Conservation (phyloP, 2,888 invertebrate genomes). For the Nesidiocoris tenuis region DNA sequence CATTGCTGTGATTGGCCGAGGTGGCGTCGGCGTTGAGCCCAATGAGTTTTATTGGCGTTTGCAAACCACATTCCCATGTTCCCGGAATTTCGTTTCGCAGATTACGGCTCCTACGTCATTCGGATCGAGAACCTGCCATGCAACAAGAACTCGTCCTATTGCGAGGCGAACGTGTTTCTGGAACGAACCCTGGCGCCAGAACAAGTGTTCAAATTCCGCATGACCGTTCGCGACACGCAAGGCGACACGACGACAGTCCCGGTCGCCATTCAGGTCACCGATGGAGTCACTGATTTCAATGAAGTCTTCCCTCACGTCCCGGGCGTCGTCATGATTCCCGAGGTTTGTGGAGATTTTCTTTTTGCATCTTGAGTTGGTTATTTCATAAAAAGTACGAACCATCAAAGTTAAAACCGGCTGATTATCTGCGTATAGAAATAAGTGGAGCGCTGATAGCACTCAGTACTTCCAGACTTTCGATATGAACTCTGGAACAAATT, state of each 20-base stretch:
- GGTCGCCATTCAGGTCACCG: slow-evolving; percentile 80
- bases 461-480: too few relatives aligned
- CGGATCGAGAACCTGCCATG: slow-evolving; percentile 79
- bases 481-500: too few relatives aligned
- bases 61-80: too few relatives aligned
- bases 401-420: too few relatives aligned
- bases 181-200: slow-evolving; percentile 74
- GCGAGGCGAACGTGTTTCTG: slow-evolving; percentile 83
- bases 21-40: too few relatives aligned
- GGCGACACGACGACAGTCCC: slow-evolving; percentile 73
- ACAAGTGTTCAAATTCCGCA: slow-evolving; percentile 79
- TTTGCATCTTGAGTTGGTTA: neutral
- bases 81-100: slow-evolving; percentile 54
- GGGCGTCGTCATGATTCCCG: slow-evolving; percentile 71
- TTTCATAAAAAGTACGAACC: too few relatives aligned
- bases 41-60: too few relatives aligned
- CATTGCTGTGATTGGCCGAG: too few relatives aligned
- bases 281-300: slow-evolving; percentile 79
- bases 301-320: slow-evolving; percentile 80
- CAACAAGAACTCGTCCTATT: slow-evolving; percentile 81
- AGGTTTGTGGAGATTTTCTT: slow-evolving; percentile 58
- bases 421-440: too few relatives aligned
- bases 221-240: slow-evolving; percentile 70
- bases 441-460: too few relatives aligned
- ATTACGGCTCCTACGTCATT: slow-evolving; percentile 67